Evolutionary conservation across 2,888 invertebrate species (phyloP).

Genomic region (Drosophila prostipennis): DNA sequence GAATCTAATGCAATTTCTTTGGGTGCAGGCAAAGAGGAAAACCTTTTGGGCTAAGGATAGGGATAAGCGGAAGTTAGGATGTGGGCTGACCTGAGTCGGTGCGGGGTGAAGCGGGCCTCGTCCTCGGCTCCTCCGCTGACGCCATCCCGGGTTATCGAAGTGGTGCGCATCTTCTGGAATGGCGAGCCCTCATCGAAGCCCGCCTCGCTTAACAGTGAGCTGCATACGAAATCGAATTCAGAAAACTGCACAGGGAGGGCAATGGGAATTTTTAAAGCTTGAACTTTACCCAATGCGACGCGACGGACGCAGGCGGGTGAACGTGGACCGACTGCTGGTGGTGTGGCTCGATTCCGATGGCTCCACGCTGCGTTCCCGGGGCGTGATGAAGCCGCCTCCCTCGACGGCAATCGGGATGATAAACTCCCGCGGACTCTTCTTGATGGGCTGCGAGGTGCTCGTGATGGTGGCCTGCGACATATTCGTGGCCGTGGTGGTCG

Average conservation of each 20-base stretch:
- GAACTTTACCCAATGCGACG: conserved; percentile 88
- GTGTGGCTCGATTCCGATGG: conserved; percentile 88
- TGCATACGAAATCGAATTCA: conserved; percentile 69
- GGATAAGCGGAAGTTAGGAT: conserved; percentile 12
- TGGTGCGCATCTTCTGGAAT: conserved; percentile 86
- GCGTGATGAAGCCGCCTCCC: conserved; percentile 91
- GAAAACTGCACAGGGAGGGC: background rate
- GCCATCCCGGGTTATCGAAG: conserved; percentile 86
- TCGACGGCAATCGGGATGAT: conserved; percentile 97
- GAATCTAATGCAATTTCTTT: background rate
- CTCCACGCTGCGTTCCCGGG: conserved; percentile 89
- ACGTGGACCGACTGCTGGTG: conserved; percentile 85
- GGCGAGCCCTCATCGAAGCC: conserved; percentile 89
- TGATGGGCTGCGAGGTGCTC: conserved; percentile 88
- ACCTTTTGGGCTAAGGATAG: background rate
- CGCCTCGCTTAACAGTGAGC: conserved; percentile 88
- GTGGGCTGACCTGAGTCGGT: conserved; percentile 87
- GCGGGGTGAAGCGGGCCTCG: conserved; percentile 86
- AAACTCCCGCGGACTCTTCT: conserved; percentile 94
- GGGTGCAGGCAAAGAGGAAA: background rate
- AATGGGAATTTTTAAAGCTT: background rate
- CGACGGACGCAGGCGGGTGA: conserved; percentile 85
- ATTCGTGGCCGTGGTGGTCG: conserved; percentile 84
- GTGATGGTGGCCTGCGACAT: conserved; percentile 87
- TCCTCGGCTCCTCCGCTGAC: conserved; percentile 86